A percentile compares a stretch with the other conserved stretches of the same genome.
Evolutionary conservation across 2,113 vertebrate genomes (phyloP).

Genomic region (Corythornis vintsioides): DNA sequence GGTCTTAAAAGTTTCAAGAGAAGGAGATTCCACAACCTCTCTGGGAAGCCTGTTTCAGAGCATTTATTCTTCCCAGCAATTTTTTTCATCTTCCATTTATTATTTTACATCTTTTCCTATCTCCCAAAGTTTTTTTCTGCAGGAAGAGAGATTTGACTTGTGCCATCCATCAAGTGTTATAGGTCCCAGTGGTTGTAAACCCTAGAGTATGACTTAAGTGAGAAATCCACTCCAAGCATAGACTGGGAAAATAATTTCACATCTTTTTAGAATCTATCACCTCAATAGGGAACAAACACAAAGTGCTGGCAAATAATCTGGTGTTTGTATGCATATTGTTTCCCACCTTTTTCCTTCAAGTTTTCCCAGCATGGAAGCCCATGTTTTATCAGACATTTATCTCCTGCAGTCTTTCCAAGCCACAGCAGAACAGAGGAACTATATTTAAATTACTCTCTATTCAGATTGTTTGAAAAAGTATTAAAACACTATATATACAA

Average conservation of each 20-base stretch:
- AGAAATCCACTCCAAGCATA: not conserved
- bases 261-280: not conserved
- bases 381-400: not conserved
- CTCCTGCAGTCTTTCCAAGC: not conserved
- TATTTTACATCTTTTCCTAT: not conserved
- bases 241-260: not conserved
- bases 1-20: too few relatives aligned
- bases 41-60: too few relatives aligned
- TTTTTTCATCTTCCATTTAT: not conserved
- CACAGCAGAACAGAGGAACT: not conserved
- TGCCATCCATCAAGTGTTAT: not conserved
- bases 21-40: too few relatives aligned
- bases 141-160: not conserved
- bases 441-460: not conserved
- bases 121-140: not conserved
- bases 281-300: slow-evolving; percentile 17
- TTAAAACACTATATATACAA: not conserved
- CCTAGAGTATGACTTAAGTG: not conserved
- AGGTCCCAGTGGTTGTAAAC: slow-evolving; percentile 1
- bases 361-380: not conserved
- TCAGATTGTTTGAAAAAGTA: not conserved
- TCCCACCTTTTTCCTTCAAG: not conserved
- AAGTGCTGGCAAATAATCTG: not conserved
- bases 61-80: not conserved
- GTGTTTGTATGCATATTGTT: not conserved